phyloP scores from a whole-genome alignment of 1,140 invertebrate genomes.

The Oncopeltus fasciatus region DNA sequence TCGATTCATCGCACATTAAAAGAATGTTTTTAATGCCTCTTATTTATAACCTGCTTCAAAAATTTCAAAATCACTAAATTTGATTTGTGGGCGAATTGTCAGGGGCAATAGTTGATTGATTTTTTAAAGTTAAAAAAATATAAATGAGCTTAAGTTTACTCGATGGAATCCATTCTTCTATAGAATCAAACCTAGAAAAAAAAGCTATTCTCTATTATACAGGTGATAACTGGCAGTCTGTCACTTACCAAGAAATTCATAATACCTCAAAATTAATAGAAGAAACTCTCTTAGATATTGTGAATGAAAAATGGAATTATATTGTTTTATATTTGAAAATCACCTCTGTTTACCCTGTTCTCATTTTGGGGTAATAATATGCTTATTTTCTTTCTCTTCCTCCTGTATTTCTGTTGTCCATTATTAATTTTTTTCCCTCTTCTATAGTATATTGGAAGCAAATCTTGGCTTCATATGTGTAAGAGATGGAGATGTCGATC shows the following conservation, averaged over 20 bases:
- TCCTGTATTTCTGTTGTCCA: neutral
- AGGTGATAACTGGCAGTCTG: neutral
- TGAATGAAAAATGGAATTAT: neutral
- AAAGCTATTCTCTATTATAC: neutral
- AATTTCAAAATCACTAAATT: too few species aligned
- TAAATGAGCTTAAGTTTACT: too few species aligned
- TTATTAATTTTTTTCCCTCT: neutral
- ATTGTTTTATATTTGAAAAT: neutral
- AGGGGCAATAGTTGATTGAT: too few species aligned
- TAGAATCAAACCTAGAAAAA: neutral
- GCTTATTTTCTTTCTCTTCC: neutral
- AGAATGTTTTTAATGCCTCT: too few species aligned
- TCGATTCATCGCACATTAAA: too few species aligned
- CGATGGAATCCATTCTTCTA: too few species aligned
- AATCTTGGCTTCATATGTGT: neutral
- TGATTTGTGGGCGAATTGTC: too few species aligned
- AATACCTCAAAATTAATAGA: neutral
- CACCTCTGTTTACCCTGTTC: neutral
- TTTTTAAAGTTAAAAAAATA: too few species aligned
- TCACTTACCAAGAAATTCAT: neutral
- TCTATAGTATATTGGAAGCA: neutral
- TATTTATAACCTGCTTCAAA: too few species aligned
- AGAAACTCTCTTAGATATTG: neutral
- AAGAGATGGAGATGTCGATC: neutral
- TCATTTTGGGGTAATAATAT: slow-evolving; percentile 3